These are phyloP conservation scores for Nephrotoma flavescens DNA, from an alignment of 2,888 invertebrate genomes.

Conservation along the genomic window DNA sequence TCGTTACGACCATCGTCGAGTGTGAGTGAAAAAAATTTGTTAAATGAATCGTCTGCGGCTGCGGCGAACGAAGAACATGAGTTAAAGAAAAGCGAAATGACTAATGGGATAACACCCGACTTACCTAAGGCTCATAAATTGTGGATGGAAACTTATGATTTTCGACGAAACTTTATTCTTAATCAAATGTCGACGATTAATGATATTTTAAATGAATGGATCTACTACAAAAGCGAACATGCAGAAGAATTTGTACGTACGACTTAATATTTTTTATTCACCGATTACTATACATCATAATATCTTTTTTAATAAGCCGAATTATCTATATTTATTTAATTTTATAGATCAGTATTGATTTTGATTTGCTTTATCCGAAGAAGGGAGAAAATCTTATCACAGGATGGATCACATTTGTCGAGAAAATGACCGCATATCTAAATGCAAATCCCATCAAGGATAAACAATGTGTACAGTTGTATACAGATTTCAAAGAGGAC, in stretches of 20 bases:
- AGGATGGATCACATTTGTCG: background rate
- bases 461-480: background rate
- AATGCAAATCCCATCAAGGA: background rate
- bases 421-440: background rate
- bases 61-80: background rate
- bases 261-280: background rate
- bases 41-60: background rate
- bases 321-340: background rate
- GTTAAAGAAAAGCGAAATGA: background rate
- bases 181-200: background rate
- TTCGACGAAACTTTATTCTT: background rate
- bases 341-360: background rate
- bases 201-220: background rate
- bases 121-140: background rate
- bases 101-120: background rate
- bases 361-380: background rate
- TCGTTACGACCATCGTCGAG: background rate
- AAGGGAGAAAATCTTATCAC: background rate
- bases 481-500: background rate
- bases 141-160: background rate
- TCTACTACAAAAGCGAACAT: background rate
- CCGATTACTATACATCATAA: background rate
- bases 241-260: background rate
- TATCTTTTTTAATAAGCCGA: too few species aligned
- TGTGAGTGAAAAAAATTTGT: background rate